Evolutionary conservation across 2,888 invertebrate species (phyloP), one percentile per base, ranked within the genome.

Genomic region (Strigamia crassipes): DNA sequence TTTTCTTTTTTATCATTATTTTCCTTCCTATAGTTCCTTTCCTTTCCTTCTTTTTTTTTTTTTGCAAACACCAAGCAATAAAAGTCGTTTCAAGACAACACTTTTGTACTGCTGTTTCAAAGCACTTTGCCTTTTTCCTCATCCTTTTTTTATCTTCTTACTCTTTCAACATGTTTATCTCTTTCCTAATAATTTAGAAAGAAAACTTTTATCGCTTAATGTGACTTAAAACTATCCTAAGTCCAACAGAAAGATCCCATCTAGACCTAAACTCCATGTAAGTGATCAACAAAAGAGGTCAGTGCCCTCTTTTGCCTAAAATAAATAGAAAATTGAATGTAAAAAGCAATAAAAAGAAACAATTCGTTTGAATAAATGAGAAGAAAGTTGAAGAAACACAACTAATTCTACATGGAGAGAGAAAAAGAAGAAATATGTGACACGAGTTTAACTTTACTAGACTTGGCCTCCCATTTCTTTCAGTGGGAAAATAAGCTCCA

Each of bases 401-500:
- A 61, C 1, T 23, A 21, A 21, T 61, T 51, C 51, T 18, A 51
- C 2, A 51, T 6, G 15, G 6, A 15, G 0, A 23, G 2, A 61
- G 10, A n/a, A 61, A 61, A 23, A 23, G 3, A 61, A 61, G 61
- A 61, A 18, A 21, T 61, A 61, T 61, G 61, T 61, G 61, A 61
- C 61, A 61, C 23, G 10, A 61, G 61, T 61, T 61, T 61, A 23
- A 23, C 61, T 61, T 61, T 61, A 61, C 61, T 51, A 61, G 61
- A 0, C 61, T 21, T 61, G 61, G 18, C 61, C 61, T 61, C 8
- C 61, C 61, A 61, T 61, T 21, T 61, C 61, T 61, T 21, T 21
- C 21, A 61, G 61, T 51, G 51, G 8, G 61, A 61, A 61, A 61
- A 61, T 61, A 61, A 61, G 61, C 61, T 61, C 61, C 61, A 61